Base-by-base conservation (phyloP, 1,140 invertebrate genomes). In the Trichomalopsis sarcophagae region DNA sequence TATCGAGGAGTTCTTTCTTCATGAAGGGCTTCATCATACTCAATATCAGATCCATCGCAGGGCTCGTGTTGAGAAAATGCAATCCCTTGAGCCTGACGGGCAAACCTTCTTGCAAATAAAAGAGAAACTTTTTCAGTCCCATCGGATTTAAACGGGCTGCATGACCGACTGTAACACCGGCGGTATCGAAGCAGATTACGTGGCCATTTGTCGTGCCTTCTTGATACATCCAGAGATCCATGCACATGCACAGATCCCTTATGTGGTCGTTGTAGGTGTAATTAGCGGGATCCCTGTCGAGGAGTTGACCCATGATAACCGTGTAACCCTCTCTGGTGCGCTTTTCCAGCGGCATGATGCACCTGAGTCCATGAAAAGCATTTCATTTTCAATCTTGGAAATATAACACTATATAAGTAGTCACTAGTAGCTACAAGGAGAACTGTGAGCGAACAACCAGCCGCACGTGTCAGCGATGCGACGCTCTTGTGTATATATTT, bases 11-110 rank as follows among this genome's bases (percentile, higher is more conserved):
- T 74, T 95, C 94, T 85, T 95, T 96, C 87, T 96, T 96, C 93
- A 96, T 94, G 81, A 96, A 96, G 0, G 96, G 96, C 85, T 93
- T 95, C 90, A 96, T 93, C 84, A 97, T 87, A 27, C 93, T 94
- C 88, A 96, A 86, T 68, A 96, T 90, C 87, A 95, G 95, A 86
- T 96, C 96, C 92, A 96, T 94, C 44, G 96, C 95, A 0, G 94
- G 91, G 0, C 95, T 94, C 27, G 95, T 94, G 87, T 96, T 96
- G n/a, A 96, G 90, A 87, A 96, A 95, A 89, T 96, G 96, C 10
- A 96, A 90, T 0, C 94, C 94, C 87, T 96, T 95, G 7, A 97
- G 87, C 82, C 95, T 93, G n/a, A 96, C 93, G 2, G 96, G 94
- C 90, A 95, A 93, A 30, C 93, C 94, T 91, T 96, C 95, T 94